Evolutionary conservation across 2,888 invertebrate species (phyloP), one percentile per base, ranked within the genome.

Genomic region (Glaucopsyche alexis): DNA sequence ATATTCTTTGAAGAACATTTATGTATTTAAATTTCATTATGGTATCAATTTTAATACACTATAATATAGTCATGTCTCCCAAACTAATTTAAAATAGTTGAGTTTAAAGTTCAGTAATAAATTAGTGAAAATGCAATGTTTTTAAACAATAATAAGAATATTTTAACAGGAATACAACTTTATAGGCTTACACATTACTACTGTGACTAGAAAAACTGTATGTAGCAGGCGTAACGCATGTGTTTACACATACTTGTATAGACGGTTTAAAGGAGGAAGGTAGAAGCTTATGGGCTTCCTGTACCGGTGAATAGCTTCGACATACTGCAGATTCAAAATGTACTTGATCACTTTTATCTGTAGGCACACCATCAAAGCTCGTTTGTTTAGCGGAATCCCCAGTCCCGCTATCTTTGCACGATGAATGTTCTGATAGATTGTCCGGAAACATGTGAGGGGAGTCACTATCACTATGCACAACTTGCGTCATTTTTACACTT

Each of bases 401-500:
- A 72, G 96, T 96, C 67, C 96, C 96, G 87, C 96, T 96, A 83
- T 96, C 96, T 87, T 96, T 96, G 81, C 96, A 96, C 9, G 95
- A 95, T 14, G 95, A 95, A 85, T 95, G 95, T 83, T 96, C 96
- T 7, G 96, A 96, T 82, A 95, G 91, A 85, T 95, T 95, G 86
- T 96, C 96, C 74, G 95, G 87, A 80, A 92, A 93, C 82, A 92
- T 85, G 80, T 91, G 91, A 64, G 93, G 90, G 14, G 91, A 87
- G 77, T 93, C 91, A 88, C 90, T 91, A 79, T 93, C 93, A 89
- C 91, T 91, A 80, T 89, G 89, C 83, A 92, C 91, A 77, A 91
- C 87, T 86, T 90, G 90, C 80, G 90, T 91, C 91, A 91, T 90
- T 86, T 90, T 91, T 79, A 90, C 88, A 84, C 85, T 87, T 83